A percentile compares a stretch with the other conserved stretches of the same genome.
Conservation (phyloP, 2,888 invertebrate genomes). For the Andrena flavipes region DNA sequence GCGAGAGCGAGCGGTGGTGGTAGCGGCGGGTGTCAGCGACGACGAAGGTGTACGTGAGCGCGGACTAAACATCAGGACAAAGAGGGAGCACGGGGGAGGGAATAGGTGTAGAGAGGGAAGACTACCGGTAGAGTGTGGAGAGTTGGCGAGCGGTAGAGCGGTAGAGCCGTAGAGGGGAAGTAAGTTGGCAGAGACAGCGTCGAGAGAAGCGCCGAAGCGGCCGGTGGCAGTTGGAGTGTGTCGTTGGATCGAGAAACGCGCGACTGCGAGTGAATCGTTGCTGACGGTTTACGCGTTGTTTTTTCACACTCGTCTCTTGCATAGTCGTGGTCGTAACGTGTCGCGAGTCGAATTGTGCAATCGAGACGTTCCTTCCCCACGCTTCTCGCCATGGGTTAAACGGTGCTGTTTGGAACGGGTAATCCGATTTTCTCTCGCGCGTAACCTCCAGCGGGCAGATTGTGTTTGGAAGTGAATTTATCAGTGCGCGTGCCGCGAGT, state of each 20-base stretch:
- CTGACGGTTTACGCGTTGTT: conserved; percentile 8
- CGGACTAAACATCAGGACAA: conserved; percentile 10
- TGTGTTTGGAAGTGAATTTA: conserved; percentile 28
- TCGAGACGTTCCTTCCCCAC: not conserved
- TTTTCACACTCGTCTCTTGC: not conserved
- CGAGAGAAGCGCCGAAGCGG: conserved; percentile 51
- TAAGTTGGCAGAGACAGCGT: conserved; percentile 58
- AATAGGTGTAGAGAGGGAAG: conserved; percentile 28
- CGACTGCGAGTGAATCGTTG: conserved; percentile 42
- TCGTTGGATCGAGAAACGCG: conserved; percentile 64
- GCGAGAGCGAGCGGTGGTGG: conserved; percentile 33
- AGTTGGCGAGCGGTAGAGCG: conserved; percentile 47
- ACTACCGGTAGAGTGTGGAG: conserved; percentile 30
- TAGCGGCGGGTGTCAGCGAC: conserved; percentile 39
- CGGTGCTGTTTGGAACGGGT: conserved; percentile 9
- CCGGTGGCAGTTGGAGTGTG: conserved; percentile 65
- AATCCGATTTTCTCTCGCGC: conserved; percentile 19
- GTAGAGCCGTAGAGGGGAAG: conserved; percentile 58
- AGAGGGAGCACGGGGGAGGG: conserved; percentile 31
- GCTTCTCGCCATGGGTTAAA: conserved; percentile 63
- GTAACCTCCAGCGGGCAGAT: not conserved
- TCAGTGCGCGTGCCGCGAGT: not conserved
- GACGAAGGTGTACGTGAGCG: conserved; percentile 23
- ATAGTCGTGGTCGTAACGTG: not conserved
- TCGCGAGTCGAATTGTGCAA: conserved; percentile 24